Evolutionary conservation across 2,113 vertebrate genomes (phyloP), one percentile per base, ranked within the genome.

Genomic region (Onychostoma macrolepis): DNA sequence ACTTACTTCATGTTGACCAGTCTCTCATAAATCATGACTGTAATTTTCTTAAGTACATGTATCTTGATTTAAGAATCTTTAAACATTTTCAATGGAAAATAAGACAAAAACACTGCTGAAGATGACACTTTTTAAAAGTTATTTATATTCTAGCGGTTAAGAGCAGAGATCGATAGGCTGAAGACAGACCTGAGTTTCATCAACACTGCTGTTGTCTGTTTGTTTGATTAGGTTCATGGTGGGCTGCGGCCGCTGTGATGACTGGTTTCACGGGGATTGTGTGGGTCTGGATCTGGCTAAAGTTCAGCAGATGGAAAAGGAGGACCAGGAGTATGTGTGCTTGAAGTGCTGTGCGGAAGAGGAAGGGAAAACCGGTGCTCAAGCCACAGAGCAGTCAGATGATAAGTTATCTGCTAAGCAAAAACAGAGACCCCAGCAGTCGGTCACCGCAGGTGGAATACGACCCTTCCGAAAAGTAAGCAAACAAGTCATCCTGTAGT

Each of bases 251-350:
- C 96, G 96, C 90, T 99, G 98, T 88, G 98, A 99, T 83, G 98
- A 99, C 93, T 99, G 98, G 98, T 99, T 99, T 95, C 98, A 99
- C 1, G 98, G 98, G 5, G 98, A 99, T 88, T 99, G 98, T 81
- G 97, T 99, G 89, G 98, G 98, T 26, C 92, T 99, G 80, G 98
- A 97, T 92, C 95, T 99, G 90, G 94, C 94, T 41, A 99, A 99
- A 94, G 97, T 98, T 0, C 97, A 96, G 10, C 97, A 97, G 88
- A 98, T 99, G 98, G 96, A 97, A 92, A 96, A 97, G 90, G 97
- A 99, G 91, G 98, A 99, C 92, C 97, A 98, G 92, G 98, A 99
- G 91, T 99, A 98, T 1, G 97, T 99, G 45, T 99, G 98, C 92
- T 94, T 98, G 79, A 98, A 97, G 87, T 99, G 98, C 91, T 99